Evolutionary conservation across 2,888 invertebrate genomes (phyloP).

Genomic region (Vesta saturnalis): DNA sequence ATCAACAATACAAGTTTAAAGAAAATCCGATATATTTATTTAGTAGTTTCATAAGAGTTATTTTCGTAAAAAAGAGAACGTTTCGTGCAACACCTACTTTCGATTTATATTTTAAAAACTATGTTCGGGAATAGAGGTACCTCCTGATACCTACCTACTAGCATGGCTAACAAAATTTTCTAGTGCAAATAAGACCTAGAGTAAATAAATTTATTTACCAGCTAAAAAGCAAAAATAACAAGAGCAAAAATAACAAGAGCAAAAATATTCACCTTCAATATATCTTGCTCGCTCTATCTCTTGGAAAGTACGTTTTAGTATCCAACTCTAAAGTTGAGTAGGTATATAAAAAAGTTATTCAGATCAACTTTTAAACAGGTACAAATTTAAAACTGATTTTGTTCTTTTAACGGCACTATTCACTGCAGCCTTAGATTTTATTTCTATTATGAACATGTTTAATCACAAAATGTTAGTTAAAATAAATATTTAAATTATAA

Average conservation of each 20-base stretch:
- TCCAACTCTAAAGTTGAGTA: constrained; percentile 23
- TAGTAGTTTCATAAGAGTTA: constrained; percentile 22
- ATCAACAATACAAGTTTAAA: background rate
- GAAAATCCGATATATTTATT: constrained; percentile 10
- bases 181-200: no score
- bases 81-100: constrained; percentile 44
- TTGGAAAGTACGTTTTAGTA: constrained; percentile 12
- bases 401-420: constrained; percentile 8
- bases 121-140: constrained; percentile 12
- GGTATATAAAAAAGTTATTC: constrained; percentile 17
- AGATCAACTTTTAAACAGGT: constrained; percentile 30
- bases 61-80: constrained; percentile 40
- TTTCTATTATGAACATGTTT: background rate
- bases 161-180: background rate
- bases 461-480: background rate
- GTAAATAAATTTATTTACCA: no score
- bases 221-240: no score
- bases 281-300: constrained; percentile 17
- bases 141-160: background rate
- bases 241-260: constrained; percentile 14
- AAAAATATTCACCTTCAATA: constrained; percentile 31
- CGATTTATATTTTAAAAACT: constrained; percentile 42
- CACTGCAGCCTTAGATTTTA: background rate
- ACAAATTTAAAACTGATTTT: constrained; percentile 23
- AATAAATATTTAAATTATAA: background rate